These are phyloP conservation scores for Tetranychus truncatus DNA, from an alignment of 2,888 invertebrate species.

Conservation along the genomic window DNA sequence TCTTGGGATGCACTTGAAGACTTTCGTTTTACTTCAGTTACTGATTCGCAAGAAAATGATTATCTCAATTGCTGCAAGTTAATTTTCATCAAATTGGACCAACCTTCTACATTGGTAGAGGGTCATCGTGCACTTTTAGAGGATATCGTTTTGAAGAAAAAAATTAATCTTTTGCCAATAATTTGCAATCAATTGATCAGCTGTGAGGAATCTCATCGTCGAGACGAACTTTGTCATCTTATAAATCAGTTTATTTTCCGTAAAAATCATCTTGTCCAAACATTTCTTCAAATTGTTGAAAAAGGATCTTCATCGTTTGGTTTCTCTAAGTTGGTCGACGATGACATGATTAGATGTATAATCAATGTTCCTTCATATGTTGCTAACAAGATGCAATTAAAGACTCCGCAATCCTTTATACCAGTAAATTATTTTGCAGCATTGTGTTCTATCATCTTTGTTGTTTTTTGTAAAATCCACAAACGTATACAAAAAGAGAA, in stretches of 20 bases:
- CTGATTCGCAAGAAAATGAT: neutral
- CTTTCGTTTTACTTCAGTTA: neutral
- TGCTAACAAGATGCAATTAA: slow-evolving; percentile 1
- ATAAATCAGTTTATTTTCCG: neutral
- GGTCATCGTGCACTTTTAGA: neutral
- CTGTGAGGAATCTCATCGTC: neutral
- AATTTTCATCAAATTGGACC: neutral
- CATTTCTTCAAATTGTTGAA: slow-evolving; percentile 1
- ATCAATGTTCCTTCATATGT: neutral
- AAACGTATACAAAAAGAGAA: neutral
- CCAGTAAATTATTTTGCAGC: neutral
- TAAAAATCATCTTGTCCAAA: neutral
- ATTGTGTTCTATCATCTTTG: neutral
- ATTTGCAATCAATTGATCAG: neutral
- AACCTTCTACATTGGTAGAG: neutral
- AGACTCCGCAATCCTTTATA: neutral
- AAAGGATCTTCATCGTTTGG: neutral
- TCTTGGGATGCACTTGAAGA: neutral
- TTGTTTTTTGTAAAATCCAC: neutral
- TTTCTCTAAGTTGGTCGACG: neutral
- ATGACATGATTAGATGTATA: neutral
- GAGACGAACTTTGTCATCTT: neutral
- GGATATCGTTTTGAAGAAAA: neutral
- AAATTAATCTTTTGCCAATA: neutral
- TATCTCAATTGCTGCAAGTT: neutral